Conservation (phyloP, 1,140 invertebrate species). For the Bombus impatiens region DNA sequence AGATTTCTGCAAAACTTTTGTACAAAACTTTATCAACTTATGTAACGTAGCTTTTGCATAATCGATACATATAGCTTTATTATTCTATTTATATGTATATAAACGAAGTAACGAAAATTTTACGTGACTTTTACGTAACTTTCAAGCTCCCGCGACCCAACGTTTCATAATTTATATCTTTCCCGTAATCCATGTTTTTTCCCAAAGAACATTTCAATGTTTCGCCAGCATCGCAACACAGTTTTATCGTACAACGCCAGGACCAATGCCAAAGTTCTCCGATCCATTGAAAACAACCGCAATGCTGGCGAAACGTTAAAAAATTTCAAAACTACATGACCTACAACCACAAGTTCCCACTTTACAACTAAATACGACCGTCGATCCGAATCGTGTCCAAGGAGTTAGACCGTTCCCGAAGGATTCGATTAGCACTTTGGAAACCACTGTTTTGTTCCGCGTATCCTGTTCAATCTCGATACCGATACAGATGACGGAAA, state of each 20-base stretch:
- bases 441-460: not conserved
- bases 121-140: not conserved
- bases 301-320: not conserved
- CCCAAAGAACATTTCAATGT: not conserved
- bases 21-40: not conserved
- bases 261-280: not conserved
- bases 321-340: too few species aligned
- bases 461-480: not conserved
- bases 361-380: too few species aligned
- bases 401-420: too few species aligned
- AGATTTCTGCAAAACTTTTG: not conserved
- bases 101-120: too few species aligned
- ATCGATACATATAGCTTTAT: not conserved
- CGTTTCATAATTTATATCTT: not conserved
- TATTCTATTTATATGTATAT: not conserved
- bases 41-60: not conserved
- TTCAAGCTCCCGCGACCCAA: not conserved
- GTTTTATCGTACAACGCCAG: not conserved
- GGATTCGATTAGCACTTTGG: not conserved
- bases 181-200: too few species aligned
- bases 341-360: not conserved
- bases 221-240: not conserved
- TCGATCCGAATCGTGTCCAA: not conserved
- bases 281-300: not conserved
- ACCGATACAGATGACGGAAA: not conserved